phyloP scores from a whole-genome alignment of 2,113 vertebrate genomes.

The Salvelinus fontinalis region DNA sequence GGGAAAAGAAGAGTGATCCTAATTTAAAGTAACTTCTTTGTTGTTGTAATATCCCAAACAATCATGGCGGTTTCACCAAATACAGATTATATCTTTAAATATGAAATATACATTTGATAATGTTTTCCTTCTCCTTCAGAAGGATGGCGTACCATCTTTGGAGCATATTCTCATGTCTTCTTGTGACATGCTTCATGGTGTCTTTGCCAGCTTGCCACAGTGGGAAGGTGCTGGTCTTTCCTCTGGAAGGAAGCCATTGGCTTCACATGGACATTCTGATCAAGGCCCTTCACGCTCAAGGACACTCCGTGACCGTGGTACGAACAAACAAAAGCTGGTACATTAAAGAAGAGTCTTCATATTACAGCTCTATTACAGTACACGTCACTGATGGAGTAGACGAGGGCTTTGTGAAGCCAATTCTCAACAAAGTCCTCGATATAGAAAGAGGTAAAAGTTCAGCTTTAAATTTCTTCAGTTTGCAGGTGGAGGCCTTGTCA shows the following conservation, averaged over 20 bases:
- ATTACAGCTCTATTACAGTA: background rate
- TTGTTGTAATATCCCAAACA: too few relatives aligned
- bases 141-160: too few relatives aligned
- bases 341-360: background rate
- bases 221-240: conserved; percentile 69
- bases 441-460: background rate
- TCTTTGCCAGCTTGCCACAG: background rate
- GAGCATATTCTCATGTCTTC: too few relatives aligned
- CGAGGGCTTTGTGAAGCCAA: background rate
- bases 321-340: conserved; percentile 1
- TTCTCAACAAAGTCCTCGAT: background rate
- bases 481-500: background rate
- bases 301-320: conserved; percentile 56
- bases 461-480: background rate
- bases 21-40: too few relatives aligned
- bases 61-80: too few relatives aligned
- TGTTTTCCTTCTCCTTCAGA: too few relatives aligned
- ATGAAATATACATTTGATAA: too few relatives aligned
- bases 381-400: background rate
- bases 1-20: too few relatives aligned
- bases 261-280: conserved; percentile 64
- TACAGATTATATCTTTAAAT: too few relatives aligned
- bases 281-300: conserved; percentile 56
- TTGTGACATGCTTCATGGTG: background rate
- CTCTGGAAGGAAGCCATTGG: conserved; percentile 66